Base-by-base conservation (phyloP, 2,888 invertebrate species). In the Platerodrilus igneus region DNA sequence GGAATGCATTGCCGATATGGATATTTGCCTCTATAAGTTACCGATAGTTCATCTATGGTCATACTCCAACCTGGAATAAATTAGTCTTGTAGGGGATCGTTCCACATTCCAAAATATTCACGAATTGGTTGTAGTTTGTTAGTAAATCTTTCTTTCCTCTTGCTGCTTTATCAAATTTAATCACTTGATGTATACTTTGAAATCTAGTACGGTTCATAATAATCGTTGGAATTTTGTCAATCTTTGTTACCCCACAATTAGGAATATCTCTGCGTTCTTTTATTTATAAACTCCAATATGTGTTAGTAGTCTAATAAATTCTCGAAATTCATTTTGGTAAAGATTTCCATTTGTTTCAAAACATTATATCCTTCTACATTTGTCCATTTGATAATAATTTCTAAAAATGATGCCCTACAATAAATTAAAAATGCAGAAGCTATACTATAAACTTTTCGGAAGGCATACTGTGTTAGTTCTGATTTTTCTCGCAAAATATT, bases 81-180 rank as follows among this genome's bases (percentile, higher is more conserved):
- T 37, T 21, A 16, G 19, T n/a, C n/a, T n/a, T n/a, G n/a, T n/a
- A n/a, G n/a, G n/a, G n/a, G n/a, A 40, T 19, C 29, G 14, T 40
- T 42, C 37, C 33, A 32, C 31, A 27, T 31, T 27, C 32, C 32
- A 26, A 32, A 42, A 30, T 31, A 42, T 21, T 42, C 42, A 23
- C 40, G 40, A 29, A 40, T 40, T 14, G 40, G 35, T 27, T 35
- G 40, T 26, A 40, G 40, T 22, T 40, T 35, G 29, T 40, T 23
- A 14, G 23, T 8, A 28, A 29, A 35, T 19, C 40, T 18, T 42
- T 30, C 32, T 10, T 13, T 26, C 26, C 33, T 26, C 35, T 11
- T 34, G 29, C 37, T 17, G 27, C 25, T 18, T 39, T 39, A 39
- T 39, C 32, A 25, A 34, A 32, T 31, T 32, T 22, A 22, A 38